Evolutionary conservation across 1,140 invertebrate genomes (phyloP).

Genomic region (Anagrus nilaparvatae): DNA sequence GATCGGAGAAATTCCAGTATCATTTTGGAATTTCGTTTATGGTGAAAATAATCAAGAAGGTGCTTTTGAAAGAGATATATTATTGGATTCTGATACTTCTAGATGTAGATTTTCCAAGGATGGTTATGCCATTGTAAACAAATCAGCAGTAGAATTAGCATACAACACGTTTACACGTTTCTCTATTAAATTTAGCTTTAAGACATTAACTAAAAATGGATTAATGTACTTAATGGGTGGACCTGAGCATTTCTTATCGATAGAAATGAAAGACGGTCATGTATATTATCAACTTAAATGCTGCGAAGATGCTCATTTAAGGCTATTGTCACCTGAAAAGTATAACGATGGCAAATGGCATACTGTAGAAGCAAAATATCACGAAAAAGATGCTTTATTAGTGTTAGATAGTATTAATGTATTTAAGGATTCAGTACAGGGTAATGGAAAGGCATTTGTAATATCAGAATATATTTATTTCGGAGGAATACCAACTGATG

Average conservation of each 20-base stretch:
- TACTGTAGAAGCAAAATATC: slow-evolving; percentile 57
- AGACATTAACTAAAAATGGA: slow-evolving; percentile 77
- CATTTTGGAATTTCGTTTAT: slow-evolving; percentile 89
- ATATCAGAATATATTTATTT: slow-evolving; percentile 69
- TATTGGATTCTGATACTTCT: slow-evolving; percentile 52
- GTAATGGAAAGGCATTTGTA: slow-evolving; percentile 37
- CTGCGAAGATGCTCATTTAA: slow-evolving; percentile 50
- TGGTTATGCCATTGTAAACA: slow-evolving; percentile 66
- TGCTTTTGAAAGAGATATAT: slow-evolving; percentile 58
- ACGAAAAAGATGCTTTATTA: slow-evolving; percentile 54
- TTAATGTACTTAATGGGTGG: slow-evolving; percentile 77
- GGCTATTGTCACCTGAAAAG: slow-evolving; percentile 44
- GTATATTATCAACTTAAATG: slow-evolving; percentile 64
- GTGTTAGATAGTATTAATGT: slow-evolving; percentile 54
- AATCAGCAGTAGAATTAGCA: slow-evolving; percentile 44
- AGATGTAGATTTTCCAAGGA: slow-evolving; percentile 79
- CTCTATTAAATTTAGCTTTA: slow-evolving; percentile 60
- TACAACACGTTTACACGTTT: slow-evolving; percentile 49
- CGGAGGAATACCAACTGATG: slow-evolving; percentile 65
- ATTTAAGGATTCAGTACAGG: slow-evolving; percentile 29
- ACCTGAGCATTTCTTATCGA: slow-evolving; percentile 64
- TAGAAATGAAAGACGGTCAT: slow-evolving; percentile 72
- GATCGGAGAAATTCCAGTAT: slow-evolving; percentile 79
- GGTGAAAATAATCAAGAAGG: slow-evolving; percentile 66
- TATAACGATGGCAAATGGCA: slow-evolving; percentile 85